Evolutionary conservation across 2,113 vertebrate genomes (phyloP).

Genomic region (Cololabis saira): DNA sequence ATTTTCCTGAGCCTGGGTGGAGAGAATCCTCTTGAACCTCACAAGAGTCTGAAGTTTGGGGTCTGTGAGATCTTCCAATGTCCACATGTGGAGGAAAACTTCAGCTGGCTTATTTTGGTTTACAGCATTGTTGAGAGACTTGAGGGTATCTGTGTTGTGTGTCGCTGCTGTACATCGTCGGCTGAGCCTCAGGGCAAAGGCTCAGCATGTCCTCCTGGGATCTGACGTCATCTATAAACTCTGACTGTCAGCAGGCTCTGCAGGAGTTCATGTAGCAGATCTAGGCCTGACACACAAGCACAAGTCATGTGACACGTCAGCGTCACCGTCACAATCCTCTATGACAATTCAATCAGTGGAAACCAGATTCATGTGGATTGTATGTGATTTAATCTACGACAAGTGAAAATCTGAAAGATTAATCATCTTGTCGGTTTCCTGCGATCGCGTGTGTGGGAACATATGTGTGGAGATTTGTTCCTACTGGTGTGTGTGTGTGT

Average conservation of each 20-base stretch:
- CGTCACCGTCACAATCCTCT: background rate
- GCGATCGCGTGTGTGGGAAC: too few relatives aligned
- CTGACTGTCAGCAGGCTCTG: slow-evolving; percentile 4
- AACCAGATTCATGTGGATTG: too few relatives aligned
- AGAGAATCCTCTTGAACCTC: slow-evolving; percentile 12
- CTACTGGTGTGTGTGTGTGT: too few relatives aligned
- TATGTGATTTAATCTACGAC: too few relatives aligned
- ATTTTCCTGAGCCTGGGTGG: too few relatives aligned
- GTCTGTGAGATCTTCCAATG: background rate
- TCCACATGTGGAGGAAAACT: slow-evolving; percentile 2
- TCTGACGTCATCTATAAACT: slow-evolving; percentile 2
- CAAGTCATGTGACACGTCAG: background rate
- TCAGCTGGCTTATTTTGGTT: background rate
- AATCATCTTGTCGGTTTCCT: too few relatives aligned
- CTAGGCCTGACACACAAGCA: background rate
- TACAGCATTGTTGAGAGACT: too few relatives aligned
- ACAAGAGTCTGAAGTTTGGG: background rate
- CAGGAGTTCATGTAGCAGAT: background rate
- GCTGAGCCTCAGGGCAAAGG: background rate
- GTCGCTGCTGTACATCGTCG: background rate
- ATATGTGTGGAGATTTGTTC: too few relatives aligned
- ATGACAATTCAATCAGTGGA: background rate
- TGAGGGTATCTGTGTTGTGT: background rate
- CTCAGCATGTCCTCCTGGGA: slow-evolving; percentile 9
- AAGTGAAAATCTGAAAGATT: too few relatives aligned